Percentiles rank a stretch among this genome's conserved stretches.
Conservation (phyloP, 2,888 invertebrate genomes). For the Dugesia japonica region DNA sequence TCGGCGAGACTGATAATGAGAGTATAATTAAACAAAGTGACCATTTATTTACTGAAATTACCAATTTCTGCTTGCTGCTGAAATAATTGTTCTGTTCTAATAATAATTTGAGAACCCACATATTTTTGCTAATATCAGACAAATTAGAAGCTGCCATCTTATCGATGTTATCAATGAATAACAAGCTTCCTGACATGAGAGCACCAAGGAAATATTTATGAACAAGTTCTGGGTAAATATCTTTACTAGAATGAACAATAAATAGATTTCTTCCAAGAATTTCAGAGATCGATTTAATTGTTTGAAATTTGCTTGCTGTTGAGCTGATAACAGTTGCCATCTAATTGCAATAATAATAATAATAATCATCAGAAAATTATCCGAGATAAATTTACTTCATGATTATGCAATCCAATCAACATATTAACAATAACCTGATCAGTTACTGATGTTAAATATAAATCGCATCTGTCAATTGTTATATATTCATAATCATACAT, state of each 20-base stretch:
- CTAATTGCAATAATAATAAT: neutral
- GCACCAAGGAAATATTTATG: neutral
- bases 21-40: too few species aligned
- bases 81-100: neutral
- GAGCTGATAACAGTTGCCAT: neutral
- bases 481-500: constrained; percentile 7
- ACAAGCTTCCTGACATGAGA: constrained; percentile 3
- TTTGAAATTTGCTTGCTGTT: neutral
- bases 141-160: neutral
- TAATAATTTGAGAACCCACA: neutral
- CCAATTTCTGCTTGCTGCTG: neutral
- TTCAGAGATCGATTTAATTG: neutral
- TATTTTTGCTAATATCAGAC: neutral
- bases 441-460: neutral
- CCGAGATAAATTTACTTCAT: neutral
- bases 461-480: neutral
- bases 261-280: neutral
- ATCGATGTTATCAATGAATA: neutral
- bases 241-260: neutral
- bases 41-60: too few species aligned
- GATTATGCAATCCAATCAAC: neutral
- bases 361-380: neutral
- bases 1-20: neutral
- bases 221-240: neutral
- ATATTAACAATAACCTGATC: neutral